These are phyloP conservation scores for Acrocera orbiculus DNA, from an alignment of 2,888 invertebrate genomes.

Conservation along the genomic window DNA sequence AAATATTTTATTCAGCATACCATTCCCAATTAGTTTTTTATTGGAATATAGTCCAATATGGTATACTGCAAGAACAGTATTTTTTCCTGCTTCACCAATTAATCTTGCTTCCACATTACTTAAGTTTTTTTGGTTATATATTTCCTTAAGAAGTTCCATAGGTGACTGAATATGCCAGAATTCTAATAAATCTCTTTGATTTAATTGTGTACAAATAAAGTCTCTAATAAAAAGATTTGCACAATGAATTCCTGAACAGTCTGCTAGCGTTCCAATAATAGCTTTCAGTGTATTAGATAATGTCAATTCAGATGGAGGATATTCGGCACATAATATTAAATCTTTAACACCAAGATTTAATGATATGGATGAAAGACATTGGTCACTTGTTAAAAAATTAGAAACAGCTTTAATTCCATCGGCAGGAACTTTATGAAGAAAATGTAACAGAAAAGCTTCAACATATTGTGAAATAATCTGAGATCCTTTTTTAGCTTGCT, in stretches of 20 bases:
- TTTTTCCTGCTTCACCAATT: slow-evolving; percentile 57
- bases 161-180: slow-evolving; percentile 71
- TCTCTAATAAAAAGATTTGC: slow-evolving; percentile 69
- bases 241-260: slow-evolving; percentile 44
- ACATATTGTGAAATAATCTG: slow-evolving; percentile 47
- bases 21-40: slow-evolving; percentile 61
- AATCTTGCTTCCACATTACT: slow-evolving; percentile 58
- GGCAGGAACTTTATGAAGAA: slow-evolving; percentile 54
- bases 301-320: slow-evolving; percentile 39
- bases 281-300: slow-evolving; percentile 63
- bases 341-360: slow-evolving; percentile 65
- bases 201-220: slow-evolving; percentile 66
- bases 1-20: slow-evolving; percentile 33
- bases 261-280: slow-evolving; percentile 55
- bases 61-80: slow-evolving; percentile 68
- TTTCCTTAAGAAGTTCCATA: slow-evolving; percentile 44
- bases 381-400: slow-evolving; percentile 45
- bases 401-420: slow-evolving; percentile 54
- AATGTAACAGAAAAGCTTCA: slow-evolving; percentile 46
- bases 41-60: slow-evolving; percentile 77
- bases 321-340: slow-evolving; percentile 58
- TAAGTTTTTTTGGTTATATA: slow-evolving; percentile 42
- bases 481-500: slow-evolving; percentile 50
- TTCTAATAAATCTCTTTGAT: slow-evolving; percentile 70
- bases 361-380: slow-evolving; percentile 53